Base-by-base conservation (phyloP, 2,113 vertebrate genomes). In the Amphiprion percula region DNA sequence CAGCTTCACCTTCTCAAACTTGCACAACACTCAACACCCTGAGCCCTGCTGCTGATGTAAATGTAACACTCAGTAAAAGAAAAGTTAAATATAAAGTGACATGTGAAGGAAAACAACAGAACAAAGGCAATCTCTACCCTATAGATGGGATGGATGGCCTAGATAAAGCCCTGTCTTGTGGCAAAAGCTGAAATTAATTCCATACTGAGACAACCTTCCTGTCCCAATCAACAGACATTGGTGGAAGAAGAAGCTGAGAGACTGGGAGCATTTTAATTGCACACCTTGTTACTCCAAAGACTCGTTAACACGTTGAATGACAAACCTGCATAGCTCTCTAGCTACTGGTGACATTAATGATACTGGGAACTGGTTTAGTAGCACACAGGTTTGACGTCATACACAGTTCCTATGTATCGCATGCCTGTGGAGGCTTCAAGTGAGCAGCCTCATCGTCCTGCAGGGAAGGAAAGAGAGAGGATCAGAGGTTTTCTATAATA, bases 401-500 rank as follows among this genome's bases (percentile, higher is more conserved):
- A 44, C 21, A 37, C 21, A 28, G 4, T 56, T 67, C 68, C 64
- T 83, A 30, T 79, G 58, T 73, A 17, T 54, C n/a, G 17, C 61
- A 65, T 44, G 37, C 41, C 49, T 62, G 70, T 53, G 15, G 68
- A 75, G 26, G 60, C 68, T 37, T 10, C 16, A 33, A 37, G 53
- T 64, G 41, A 77, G 77, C 50, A 53, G 60, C 58, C 59, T 71
- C 52, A 67, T 28, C 46, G 37, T 39, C 55, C 70, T 41, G 17
- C 23, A 33, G 56, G 55, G 62, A 49, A 19, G 33, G 49, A 71
- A 79, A 74, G 50, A 54, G 62, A 67, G 63, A 23, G 61, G 71
- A 85, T 86, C 73, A 84, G 70, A 88, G 61, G 56, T 74, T 37
- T 41, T 81, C 56, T 55, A n/a, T 70, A 33, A 82, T 66, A 26